Evolutionary conservation across 2,888 invertebrate genomes (phyloP), one percentile per base, ranked within the genome.

Genomic region (Eupsilia transversa): DNA sequence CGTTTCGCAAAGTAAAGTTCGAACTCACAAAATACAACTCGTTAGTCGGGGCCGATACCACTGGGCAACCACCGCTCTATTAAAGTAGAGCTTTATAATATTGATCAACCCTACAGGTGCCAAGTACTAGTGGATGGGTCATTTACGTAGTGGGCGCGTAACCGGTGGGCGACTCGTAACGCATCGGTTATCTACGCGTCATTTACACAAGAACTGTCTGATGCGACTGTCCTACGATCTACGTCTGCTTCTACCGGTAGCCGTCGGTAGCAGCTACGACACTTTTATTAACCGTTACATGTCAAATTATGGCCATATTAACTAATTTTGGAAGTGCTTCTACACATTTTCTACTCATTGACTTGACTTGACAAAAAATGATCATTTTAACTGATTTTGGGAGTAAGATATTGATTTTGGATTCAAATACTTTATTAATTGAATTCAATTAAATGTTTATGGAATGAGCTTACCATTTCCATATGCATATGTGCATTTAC

Each of bases 121-220:
- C 74, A 74, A 83, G 72, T 76, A 76, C 67, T 49, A 54, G 57
- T 52, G 67, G 68, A 70, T 72, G 75, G 77, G 77, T 85, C 79
- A 84, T 83, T 84, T 76, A 70, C 83, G 81, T 82, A 85, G 86
- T 85, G 78, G 81, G 85, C 88, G 88, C 88, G 88, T 91, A 91
- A 91, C 91, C 85, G 89, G 87, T 86, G 85, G 75, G 78, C 85
- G 81, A 86, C 72, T 79, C 87, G 87, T 86, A 89, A 89, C 91
- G 87, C 87, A 91, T 91, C 83, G 80, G 81, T 91, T 91, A 84
- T 87, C 83, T 83, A 89, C 88, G 90, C 88, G 77, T 90, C 89
- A 91, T 91, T 90, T 87, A 85, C 80, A 68, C 83, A 79, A 86
- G 79, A 88, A 87, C 86, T 84, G 84, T 86, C 77, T 86, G 82